Base-by-base conservation (phyloP, 1,140 invertebrate genomes). In the Xylocopa sonorina region DNA sequence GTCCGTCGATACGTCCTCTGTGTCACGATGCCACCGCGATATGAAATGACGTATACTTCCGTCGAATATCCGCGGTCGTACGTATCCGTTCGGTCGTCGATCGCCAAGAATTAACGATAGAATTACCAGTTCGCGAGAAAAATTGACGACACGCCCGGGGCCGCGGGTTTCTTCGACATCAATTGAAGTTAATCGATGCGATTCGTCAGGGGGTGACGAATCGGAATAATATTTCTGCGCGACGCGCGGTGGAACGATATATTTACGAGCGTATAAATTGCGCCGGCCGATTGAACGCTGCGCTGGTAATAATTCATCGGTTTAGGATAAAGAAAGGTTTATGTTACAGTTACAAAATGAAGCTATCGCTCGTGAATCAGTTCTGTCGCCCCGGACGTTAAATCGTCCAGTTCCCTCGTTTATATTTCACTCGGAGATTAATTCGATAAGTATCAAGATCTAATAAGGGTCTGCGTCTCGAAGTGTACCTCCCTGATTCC, bases 41-140 rank as follows among this genome's bases (percentile, higher is more conserved):
- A n/a, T 69, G 75, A 77, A 77, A 77, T 69, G 75, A 69, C 66
- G 64, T 77, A 69, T 60, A 77, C 66, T 69, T 77, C 75, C 66
- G 43, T 58, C 12, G 53, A 69, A 77, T 69, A 76, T 46, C 63
- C 74, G 29, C 18, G 14, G 16, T 5, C 10, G 24, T 27, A 16
- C 9, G 24, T 27, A 16, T 4, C n/a, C 3, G 27, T 6, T 41
- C 41, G 55, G 3, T 34, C 69, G 32, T 60, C 29, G 18, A 50
- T 69, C 53, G 38, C 62, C 5, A 51, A 58, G 53, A 50, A 69
- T 77, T 60, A 77, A 77, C 32, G 64, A n/a, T 60, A 60, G 66
- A 60, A 69, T 77, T 60, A 77, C 43, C 67, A 63, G 12, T 41
- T 55, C 2, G 32, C 3, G 21, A 5, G 27, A 58, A n/a, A 29